Evolutionary conservation across 2,797 vertebrate species (phyloP), one percentile per base, ranked within the genome.

Genomic region (Hydrophis major): DNA sequence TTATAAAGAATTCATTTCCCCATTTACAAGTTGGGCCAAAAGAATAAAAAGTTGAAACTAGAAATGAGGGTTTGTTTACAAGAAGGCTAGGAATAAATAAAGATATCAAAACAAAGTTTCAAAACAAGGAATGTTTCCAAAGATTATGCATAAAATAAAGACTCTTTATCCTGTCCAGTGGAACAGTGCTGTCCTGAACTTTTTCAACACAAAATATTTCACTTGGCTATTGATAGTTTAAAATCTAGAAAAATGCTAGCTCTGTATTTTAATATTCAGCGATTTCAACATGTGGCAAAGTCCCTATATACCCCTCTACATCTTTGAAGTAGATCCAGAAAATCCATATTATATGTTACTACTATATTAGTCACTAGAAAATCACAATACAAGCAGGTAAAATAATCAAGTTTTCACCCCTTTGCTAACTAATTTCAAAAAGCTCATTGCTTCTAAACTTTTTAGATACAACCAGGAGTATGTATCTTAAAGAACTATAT

Each of bases 221-320:
- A 42, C 50, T 78, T 61, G 10, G 3, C 6, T 78, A 20, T 12
- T 2, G n/a, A n/a, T 61, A 66, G 27, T 57, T 42, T 60, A 83
- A 14, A 90, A 94, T 89, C 56, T 91, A 91, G 93, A 89, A 92
- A 94, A 78, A 95, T 95, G 94, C 95, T 95, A 94, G 78, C 66
- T 94, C 86, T 91, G 42, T 94, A 94, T 0, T 47, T 0, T 91
- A 93, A 91, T 94, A 74, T 91, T 93, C 87, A 86, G 95, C 93
- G 94, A 56, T 94, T 22, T 95, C 50, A 83, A 42, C 53, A 22
- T 87, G 60, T 93, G 27, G 28, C 25, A 55, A 50, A 47, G 42
- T 53, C 13, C 28, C 47, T 57, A 37, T 53, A 57, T 60, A 6
- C 47, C 7, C 42, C 13, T 22, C 78, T 32, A 32, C 22, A 12